A percentile compares a stretch with the other conserved stretches of the same genome.
phyloP scores from a whole-genome alignment of 2,797 vertebrate genomes.

The Acridotheres tristis region DNA sequence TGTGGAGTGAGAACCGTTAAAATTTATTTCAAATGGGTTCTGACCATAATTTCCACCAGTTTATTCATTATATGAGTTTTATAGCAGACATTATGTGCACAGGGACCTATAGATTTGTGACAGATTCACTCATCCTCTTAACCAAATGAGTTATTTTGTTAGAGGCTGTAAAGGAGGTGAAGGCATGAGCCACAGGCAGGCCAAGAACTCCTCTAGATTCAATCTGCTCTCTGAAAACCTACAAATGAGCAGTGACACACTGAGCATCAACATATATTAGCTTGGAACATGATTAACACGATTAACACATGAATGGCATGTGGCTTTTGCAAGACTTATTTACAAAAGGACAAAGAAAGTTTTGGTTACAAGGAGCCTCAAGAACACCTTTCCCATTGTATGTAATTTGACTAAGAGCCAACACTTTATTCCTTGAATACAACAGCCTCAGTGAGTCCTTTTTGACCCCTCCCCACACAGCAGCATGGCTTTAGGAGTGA shows the following conservation, averaged over 20 bases:
- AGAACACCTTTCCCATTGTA: background rate
- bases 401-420: background rate
- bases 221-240: background rate
- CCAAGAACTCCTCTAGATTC: too few relatives aligned
- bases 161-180: background rate
- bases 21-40: background rate
- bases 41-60: background rate
- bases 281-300: background rate
- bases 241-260: background rate
- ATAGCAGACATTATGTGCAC: rapidly evolving
- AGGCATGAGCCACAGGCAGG: background rate
- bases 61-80: background rate
- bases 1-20: background rate
- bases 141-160: background rate
- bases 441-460: background rate
- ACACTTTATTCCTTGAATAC: background rate
- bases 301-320: background rate
- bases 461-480: background rate
- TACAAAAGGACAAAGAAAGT: background rate
- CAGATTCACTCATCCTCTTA: rapidly evolving
- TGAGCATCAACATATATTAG: background rate
- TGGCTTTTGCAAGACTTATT: background rate
- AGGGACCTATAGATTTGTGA: background rate
- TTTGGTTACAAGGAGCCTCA: background rate
- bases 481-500: background rate